Percentiles rank a stretch among this genome's conserved stretches.
Conservation (phyloP, 2,797 vertebrate species). For the Danio tinwini region DNA sequence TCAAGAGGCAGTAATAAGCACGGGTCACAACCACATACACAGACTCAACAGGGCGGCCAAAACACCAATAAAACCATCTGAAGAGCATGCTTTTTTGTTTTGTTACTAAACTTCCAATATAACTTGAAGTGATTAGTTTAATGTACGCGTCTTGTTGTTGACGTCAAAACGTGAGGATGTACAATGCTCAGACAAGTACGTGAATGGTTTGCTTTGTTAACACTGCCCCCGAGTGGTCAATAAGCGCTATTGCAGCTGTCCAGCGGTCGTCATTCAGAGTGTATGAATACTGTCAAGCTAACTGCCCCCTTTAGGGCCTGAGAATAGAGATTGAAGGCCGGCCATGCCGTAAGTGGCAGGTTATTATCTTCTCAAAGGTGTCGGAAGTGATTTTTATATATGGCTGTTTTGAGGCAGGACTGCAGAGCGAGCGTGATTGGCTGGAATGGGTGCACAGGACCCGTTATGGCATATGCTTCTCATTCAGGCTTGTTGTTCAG, state of each 20-base stretch:
- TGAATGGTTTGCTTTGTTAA: constrained; percentile 50
- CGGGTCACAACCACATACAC: constrained; percentile 23
- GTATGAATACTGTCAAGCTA: constrained; percentile 21
- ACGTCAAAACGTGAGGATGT: not conserved
- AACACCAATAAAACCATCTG: not conserved
- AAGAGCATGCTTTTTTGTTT: not conserved
- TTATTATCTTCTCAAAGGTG: constrained; percentile 63
- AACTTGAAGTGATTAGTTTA: not conserved
- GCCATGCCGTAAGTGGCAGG: constrained; percentile 45
- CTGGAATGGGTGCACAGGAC: constrained; percentile 15
- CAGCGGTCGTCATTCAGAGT: not conserved
- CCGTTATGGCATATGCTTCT: constrained; percentile 54
- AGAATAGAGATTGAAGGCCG: constrained; percentile 42
- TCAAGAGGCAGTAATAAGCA: constrained; percentile 37
- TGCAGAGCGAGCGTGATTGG: constrained; percentile 1
- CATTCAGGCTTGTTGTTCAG: constrained; percentile 29
- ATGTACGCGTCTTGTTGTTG: not conserved
- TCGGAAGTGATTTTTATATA: constrained; percentile 63
- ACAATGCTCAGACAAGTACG: not conserved
- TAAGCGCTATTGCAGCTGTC: constrained; percentile 16
- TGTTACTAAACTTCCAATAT: not conserved
- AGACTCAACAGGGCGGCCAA: not conserved
- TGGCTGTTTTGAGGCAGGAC: constrained; percentile 51
- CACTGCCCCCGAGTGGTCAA: constrained; percentile 60
- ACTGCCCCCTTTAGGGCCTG: constrained; percentile 74